These are phyloP conservation scores for Burhinus oedicnemus DNA, from an alignment of 2,113 vertebrate species.

Conservation along the genomic window DNA sequence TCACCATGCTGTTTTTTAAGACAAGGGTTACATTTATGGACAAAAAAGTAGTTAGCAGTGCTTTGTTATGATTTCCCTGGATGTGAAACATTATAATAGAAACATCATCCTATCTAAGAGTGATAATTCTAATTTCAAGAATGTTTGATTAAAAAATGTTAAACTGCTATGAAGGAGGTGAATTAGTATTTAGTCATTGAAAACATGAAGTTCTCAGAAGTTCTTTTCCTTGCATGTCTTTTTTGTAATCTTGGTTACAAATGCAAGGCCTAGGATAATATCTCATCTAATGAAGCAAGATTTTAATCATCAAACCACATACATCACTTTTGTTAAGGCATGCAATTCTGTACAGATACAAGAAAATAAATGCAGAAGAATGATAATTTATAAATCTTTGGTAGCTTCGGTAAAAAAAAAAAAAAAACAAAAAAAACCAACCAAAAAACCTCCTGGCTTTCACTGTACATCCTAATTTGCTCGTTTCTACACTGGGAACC, in stretches of 20 bases:
- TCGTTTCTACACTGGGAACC: background rate
- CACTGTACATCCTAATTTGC: background rate
- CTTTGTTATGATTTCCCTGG: background rate
- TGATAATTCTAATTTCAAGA: background rate
- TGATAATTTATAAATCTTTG: background rate
- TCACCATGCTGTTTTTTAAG: background rate
- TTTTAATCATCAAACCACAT: background rate
- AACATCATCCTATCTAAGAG: background rate
- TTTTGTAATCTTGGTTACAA: background rate
- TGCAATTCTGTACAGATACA: background rate
- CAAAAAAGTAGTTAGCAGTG: background rate
- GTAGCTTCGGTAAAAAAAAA: background rate
- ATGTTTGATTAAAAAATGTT: background rate
- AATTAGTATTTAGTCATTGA: background rate
- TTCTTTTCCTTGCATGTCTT: background rate
- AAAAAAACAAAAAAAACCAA: background rate
- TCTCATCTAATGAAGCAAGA: background rate
- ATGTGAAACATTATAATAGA: background rate
- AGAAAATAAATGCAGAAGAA: background rate
- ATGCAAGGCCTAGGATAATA: background rate
- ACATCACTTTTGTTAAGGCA: background rate
- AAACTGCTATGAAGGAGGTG: background rate
- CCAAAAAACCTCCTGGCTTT: background rate
- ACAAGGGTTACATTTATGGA: background rate
- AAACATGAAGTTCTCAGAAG: background rate